Evolutionary conservation across 2,888 invertebrate genomes (phyloP), one percentile per base, ranked within the genome.

Genomic region (Frankliniella fusca): DNA sequence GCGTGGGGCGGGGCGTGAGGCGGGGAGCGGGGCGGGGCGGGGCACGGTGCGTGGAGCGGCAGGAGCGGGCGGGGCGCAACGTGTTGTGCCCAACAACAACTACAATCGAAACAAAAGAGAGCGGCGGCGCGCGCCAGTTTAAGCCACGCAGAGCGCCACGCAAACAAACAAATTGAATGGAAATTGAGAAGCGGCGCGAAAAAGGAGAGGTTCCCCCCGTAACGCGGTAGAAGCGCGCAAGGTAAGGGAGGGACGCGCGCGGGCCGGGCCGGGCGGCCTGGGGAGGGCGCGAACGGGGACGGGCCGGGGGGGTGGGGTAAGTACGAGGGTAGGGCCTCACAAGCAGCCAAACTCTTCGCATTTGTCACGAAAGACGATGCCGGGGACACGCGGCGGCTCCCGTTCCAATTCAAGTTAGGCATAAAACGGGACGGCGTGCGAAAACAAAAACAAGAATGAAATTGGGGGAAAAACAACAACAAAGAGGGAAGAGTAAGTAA

Each of bases 141-240:
- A 61, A 18, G 61, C 61, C 61, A 61, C 61, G 61, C 23, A 70
- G 70, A 12, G 70, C 9, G 70, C 70, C 70, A 76, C 70, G 70
- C 27, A 76, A 76, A 2, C 70, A 23, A 27, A 23, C 70, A 76
- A 76, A 76, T 76, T 76, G 70, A 76, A 76, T 76, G 70, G 70
- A 76, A 27, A 61, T 61, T 61, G 61, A 61, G 61, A 61, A 61
- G 61, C 20, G 61, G 61, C n/a, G 18, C 18, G 61, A 61, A n/a
- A 7, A 61, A 15, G 61, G 15, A 61, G 61, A 61, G n/a, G 61
- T 20, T 38, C 38, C 38, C 38, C 38, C 38, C 38, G 38, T n/a
- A 54, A 54, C 54, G 54, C 54, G 54, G 54, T 18, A 54, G 61
- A n/a, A 61, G 61, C 61, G 20, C 11, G 54, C 54, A 18, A 18